Evolutionary conservation across 1,140 invertebrate species (phyloP).

Genomic region (Alviniconcha marisindica): DNA sequence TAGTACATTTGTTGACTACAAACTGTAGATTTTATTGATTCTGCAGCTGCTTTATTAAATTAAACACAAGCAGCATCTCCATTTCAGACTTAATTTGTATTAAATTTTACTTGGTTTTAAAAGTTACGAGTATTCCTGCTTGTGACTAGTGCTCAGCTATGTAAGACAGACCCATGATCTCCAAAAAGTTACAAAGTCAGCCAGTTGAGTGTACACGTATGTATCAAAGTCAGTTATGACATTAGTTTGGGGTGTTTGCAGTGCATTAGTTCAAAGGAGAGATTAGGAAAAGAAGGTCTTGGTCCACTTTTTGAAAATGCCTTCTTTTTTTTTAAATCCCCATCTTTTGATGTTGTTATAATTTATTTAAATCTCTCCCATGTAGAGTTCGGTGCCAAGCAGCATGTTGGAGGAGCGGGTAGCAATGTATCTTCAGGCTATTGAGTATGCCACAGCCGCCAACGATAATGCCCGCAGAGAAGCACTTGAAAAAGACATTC

Average conservation of each 20-base stretch:
- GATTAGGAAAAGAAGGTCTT: background rate
- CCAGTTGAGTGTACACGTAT: too few relatives aligned
- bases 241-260: background rate
- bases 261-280: background rate
- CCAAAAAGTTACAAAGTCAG: too few relatives aligned
- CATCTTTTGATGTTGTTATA: background rate
- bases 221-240: too few relatives aligned
- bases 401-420: conserved; percentile 41
- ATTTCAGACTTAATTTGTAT: too few relatives aligned
- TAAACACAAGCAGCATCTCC: too few relatives aligned
- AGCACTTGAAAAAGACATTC: conserved; percentile 44
- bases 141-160: too few relatives aligned
- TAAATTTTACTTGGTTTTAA: too few relatives aligned
- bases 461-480: conserved; percentile 25
- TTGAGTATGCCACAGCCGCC: conserved; percentile 41
- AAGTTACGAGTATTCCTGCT: background rate
- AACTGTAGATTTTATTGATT: too few relatives aligned
- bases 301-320: background rate
- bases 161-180: too few relatives aligned
- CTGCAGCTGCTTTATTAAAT: too few relatives aligned
- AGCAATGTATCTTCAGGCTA: conserved; percentile 46
- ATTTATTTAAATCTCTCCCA: background rate
- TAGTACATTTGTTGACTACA: background rate
- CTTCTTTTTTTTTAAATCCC: background rate
- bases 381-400: conserved; percentile 20